A percentile compares a stretch with the other conserved stretches of the same genome.
phyloP scores from a whole-genome alignment of 2,888 invertebrate genomes.

The Thereva nobilitata region DNA sequence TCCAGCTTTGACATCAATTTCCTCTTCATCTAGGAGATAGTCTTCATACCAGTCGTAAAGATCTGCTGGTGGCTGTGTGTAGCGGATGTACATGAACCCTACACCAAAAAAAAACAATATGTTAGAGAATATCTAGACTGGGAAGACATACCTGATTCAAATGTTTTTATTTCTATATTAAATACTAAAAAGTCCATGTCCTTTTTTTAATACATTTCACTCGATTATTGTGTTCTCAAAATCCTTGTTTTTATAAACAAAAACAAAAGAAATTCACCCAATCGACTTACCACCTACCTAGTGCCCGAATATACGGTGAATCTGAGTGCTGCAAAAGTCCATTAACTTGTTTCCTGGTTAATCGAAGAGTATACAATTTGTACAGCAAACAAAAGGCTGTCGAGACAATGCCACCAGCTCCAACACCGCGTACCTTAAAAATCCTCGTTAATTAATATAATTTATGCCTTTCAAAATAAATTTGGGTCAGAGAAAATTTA shows the following conservation, averaged over 20 bases:
- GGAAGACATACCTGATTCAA: slow-evolving; percentile 34
- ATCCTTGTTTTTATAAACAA: neutral
- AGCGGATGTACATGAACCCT: slow-evolving; percentile 82
- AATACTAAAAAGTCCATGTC: slow-evolving; percentile 18
- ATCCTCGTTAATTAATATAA: neutral
- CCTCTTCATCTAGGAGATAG: slow-evolving; percentile 95
- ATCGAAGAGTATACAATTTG: slow-evolving; percentile 92
- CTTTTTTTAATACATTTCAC: slow-evolving; percentile 6
- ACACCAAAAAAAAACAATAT: slow-evolving; percentile 30
- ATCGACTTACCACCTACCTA: slow-evolving; percentile 69
- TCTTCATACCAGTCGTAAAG: slow-evolving; percentile 97
- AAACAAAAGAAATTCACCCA: slow-evolving; percentile 47
- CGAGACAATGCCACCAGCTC: slow-evolving; percentile 99
- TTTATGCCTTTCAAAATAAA: neutral
- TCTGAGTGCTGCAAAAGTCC: slow-evolving; percentile 93
- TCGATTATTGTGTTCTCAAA: too few relatives aligned
- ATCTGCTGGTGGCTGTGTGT: slow-evolving; percentile 94
- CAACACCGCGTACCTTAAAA: slow-evolving; percentile 90
- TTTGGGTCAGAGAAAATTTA: neutral
- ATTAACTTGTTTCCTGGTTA: slow-evolving; percentile 97
- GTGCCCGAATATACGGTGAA: slow-evolving; percentile 95
- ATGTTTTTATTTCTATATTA: slow-evolving; percentile 22
- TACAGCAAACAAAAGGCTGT: slow-evolving; percentile 99
- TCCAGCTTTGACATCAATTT: slow-evolving; percentile 96
- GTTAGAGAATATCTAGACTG: neutral